Evolutionary conservation across 1,140 invertebrate species (phyloP).

Genomic region (Rhopalosiphum maidis): DNA sequence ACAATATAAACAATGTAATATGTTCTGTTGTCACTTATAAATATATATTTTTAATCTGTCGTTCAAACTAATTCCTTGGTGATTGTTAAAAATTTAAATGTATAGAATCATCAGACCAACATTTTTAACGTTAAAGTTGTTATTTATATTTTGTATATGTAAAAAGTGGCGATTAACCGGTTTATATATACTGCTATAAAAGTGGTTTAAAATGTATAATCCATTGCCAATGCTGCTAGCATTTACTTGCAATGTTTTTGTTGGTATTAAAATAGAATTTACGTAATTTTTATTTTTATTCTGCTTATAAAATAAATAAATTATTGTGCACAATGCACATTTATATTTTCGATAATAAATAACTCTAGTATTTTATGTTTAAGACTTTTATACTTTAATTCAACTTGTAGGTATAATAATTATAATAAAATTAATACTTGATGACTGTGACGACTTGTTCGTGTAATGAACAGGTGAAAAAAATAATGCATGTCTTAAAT

Average conservation of each 20-base stretch:
- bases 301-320: conserved; percentile 12
- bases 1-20: background rate
- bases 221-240: conserved; percentile 23
- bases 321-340: background rate
- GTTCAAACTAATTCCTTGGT: background rate
- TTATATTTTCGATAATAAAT: background rate
- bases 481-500: background rate
- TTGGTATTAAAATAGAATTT: conserved; percentile 30
- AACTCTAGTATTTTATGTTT: background rate
- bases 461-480: background rate
- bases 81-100: background rate
- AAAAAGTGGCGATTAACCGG: conserved; percentile 41
- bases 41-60: background rate
- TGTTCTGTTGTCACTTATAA: background rate
- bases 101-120: background rate
- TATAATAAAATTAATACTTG: background rate
- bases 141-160: conserved; percentile 11
- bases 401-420: background rate
- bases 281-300: conserved; percentile 26
- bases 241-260: background rate
- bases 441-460: background rate
- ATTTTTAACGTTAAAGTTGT: conserved; percentile 28
- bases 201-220: conserved; percentile 45
- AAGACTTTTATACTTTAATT: background rate
- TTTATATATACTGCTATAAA: conserved; percentile 33